A percentile compares a stretch with the other conserved stretches of the same genome.
Conservation (phyloP, 2,113 vertebrate genomes). For the Pungitius pungitius region DNA sequence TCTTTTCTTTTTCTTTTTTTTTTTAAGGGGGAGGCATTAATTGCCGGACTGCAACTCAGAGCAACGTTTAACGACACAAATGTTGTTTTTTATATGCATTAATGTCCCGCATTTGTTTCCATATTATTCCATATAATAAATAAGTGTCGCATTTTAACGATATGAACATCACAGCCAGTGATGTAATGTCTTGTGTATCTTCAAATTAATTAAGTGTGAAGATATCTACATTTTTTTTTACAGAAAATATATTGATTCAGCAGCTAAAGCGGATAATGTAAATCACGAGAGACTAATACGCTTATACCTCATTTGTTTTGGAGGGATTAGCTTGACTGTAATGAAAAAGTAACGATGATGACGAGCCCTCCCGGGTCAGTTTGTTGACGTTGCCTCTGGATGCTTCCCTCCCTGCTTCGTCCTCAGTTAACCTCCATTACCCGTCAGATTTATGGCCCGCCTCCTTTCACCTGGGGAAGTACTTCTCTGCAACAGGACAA, state of each 20-base stretch:
- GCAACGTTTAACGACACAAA: constrained; percentile 34
- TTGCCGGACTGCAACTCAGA: constrained; percentile 43
- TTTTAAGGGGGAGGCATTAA: constrained; percentile 38
- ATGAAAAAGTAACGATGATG: constrained; percentile 48
- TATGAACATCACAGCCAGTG: background rate
- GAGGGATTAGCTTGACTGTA: constrained; percentile 40
- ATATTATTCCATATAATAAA: constrained; percentile 8
- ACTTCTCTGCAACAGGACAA: constrained; percentile 42
- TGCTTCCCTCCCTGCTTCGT: constrained; percentile 49
- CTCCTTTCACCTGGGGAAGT: constrained; percentile 48
- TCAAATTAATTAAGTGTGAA: too few species aligned
- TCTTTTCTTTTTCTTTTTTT: too few species aligned
- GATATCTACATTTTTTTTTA: too few species aligned
- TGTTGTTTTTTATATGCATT: constrained; percentile 12
- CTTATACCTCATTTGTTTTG: constrained; percentile 30
- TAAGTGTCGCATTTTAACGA: constrained; percentile 4
- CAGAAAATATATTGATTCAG: background rate
- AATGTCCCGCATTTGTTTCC: constrained; percentile 10
- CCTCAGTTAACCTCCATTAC: constrained; percentile 50
- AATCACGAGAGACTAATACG: constrained; percentile 28
- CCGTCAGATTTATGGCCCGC: constrained; percentile 48
- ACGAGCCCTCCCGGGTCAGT: constrained; percentile 49
- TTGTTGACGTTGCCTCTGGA: constrained; percentile 59
- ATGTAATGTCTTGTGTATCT: too few species aligned
- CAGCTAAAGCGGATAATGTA: constrained; percentile 17